Evolutionary conservation across 2,113 vertebrate species (phyloP).

Genomic region (Fukomys damarensis): DNA sequence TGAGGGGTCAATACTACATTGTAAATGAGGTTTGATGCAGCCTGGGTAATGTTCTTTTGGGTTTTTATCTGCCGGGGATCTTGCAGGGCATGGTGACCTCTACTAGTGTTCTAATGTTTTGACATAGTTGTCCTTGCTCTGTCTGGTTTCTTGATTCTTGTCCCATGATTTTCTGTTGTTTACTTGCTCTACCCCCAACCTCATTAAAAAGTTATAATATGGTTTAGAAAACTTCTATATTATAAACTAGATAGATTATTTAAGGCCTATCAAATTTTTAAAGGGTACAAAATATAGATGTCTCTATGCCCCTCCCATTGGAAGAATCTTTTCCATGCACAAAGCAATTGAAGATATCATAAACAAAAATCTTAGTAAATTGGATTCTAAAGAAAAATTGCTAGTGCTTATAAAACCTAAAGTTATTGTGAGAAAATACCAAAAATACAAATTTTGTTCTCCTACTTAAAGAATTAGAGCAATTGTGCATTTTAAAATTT

Average conservation of each 20-base stretch:
- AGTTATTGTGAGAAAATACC: not conserved
- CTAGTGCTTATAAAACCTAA: not conserved
- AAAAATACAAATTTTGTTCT: not conserved
- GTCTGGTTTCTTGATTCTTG: not conserved
- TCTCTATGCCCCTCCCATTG: not conserved
- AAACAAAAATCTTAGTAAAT: not conserved
- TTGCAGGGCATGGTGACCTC: not conserved
- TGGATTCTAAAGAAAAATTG: not conserved
- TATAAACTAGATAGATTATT: not conserved
- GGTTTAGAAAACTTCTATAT: not conserved
- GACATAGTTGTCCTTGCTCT: not conserved
- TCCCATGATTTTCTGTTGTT: not conserved
- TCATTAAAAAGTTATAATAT: not conserved
- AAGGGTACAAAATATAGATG: not conserved
- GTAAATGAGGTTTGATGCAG: not conserved
- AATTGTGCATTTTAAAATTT: not conserved
- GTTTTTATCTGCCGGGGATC: not conserved
- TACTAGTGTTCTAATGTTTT: not conserved
- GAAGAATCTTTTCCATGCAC: not conserved
- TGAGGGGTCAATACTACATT: not conserved
- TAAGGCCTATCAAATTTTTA: not conserved
- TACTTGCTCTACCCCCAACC: not conserved
- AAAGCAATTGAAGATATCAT: not conserved
- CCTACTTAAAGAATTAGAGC: not conserved
- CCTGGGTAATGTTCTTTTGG: not conserved